Evolutionary conservation across 2,113 vertebrate genomes (phyloP).

Genomic region (Nematolebias whitei): DNA sequence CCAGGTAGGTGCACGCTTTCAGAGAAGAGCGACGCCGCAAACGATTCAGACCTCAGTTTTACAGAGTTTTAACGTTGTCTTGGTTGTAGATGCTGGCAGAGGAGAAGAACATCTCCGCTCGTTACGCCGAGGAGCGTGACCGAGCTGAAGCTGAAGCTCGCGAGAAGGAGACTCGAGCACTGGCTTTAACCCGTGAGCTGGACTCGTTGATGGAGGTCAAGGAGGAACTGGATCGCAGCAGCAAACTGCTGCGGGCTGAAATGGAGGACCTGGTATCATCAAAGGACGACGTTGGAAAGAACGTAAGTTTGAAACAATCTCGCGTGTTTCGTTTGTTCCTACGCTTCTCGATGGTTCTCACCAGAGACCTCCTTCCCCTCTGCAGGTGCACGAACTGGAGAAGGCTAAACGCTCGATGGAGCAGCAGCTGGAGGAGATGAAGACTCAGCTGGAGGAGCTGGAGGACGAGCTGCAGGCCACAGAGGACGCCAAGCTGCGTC

Average conservation of each 20-base stretch:
- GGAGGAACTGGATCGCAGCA: constrained; percentile 90
- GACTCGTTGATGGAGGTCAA: constrained; percentile 89
- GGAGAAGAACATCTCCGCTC: constrained; percentile 86
- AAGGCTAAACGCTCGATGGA: constrained; percentile 93
- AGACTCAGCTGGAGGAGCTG: constrained; percentile 94
- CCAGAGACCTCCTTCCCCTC: not conserved
- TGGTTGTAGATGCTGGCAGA: constrained; percentile 86
- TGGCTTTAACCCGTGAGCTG: constrained; percentile 87
- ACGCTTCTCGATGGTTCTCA: too few relatives aligned
- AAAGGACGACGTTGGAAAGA: constrained; percentile 97
- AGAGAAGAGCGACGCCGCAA: not conserved
- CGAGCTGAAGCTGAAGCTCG: constrained; percentile 87
- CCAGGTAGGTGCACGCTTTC: constrained; percentile 81
- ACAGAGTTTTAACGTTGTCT: too few relatives aligned
- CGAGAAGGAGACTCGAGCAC: constrained; percentile 87
- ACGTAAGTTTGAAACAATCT: constrained; percentile 78
- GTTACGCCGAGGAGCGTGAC: constrained; percentile 87
- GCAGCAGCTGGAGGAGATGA: constrained; percentile 98
- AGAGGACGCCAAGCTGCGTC: constrained; percentile 93
- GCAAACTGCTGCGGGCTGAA: constrained; percentile 90
- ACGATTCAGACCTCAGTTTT: too few relatives aligned
- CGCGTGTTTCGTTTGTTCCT: too few relatives aligned
- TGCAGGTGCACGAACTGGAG: constrained; percentile 95
- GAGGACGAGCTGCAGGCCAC: constrained; percentile 97
- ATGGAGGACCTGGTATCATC: constrained; percentile 99